Conservation (phyloP, 2,888 invertebrate species). For the Drosophila melanosoma region DNA sequence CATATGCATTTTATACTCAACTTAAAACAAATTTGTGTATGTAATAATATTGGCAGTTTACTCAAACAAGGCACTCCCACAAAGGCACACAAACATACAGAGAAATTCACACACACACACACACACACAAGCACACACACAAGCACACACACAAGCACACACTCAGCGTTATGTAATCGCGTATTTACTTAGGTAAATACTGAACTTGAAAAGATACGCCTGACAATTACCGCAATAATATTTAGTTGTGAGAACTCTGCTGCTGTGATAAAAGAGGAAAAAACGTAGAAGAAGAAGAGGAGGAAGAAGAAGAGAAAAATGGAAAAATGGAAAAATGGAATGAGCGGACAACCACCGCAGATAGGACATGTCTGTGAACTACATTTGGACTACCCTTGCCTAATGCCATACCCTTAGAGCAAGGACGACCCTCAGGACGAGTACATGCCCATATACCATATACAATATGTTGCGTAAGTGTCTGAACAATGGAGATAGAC, state of each 20-base stretch:
- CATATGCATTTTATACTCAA: neutral
- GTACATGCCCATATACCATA: constrained; percentile 44
- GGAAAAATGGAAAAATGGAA: neutral
- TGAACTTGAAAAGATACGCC: constrained; percentile 61
- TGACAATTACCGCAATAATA: constrained; percentile 54
- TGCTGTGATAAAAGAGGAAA: constrained; percentile 26
- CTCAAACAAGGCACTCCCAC: neutral
- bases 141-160: neutral
- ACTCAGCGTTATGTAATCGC: constrained; percentile 7
- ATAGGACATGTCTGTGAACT: constrained; percentile 18
- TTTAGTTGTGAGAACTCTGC: constrained; percentile 45
- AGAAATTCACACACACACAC: neutral
- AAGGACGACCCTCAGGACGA: constrained; percentile 29
- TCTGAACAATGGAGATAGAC: constrained; percentile 68
- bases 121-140: neutral
- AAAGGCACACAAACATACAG: neutral
- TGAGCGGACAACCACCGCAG: constrained; percentile 26
- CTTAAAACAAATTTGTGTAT: neutral
- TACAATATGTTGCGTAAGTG: constrained; percentile 74
- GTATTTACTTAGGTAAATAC: constrained; percentile 58
- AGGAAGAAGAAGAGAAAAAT: too few species aligned
- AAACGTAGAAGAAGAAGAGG: neutral
- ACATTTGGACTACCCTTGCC: constrained; percentile 45
- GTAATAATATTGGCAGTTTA: neutral
- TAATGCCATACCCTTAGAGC: constrained; percentile 29